Conservation (phyloP, 2,888 invertebrate genomes). For the Pristionchus arcanus region DNA sequence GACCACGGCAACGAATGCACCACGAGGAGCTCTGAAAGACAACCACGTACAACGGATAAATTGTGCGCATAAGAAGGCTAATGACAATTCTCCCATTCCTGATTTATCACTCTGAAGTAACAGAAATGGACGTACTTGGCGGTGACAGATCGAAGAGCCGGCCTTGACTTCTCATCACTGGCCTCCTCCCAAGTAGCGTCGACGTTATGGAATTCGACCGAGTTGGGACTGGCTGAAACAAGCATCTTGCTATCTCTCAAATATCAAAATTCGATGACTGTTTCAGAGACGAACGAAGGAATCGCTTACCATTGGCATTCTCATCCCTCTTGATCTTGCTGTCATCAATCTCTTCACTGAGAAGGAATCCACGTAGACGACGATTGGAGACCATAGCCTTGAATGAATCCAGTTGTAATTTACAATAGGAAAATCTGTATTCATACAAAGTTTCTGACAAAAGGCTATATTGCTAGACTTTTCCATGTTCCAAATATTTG, state of each 20-base stretch:
- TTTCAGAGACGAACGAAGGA: too few relatives aligned
- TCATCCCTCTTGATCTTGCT: neutral
- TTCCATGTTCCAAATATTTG: too few relatives aligned
- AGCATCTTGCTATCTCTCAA: neutral
- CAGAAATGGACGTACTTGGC: neutral
- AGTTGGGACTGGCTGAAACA: neutral
- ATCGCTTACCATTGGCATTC: neutral
- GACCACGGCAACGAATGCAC: slow-evolving; percentile 89
- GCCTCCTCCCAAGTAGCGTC: neutral
- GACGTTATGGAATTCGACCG: neutral
- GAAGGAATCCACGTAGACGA: slow-evolving; percentile 74
- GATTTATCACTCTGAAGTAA: too few relatives aligned
- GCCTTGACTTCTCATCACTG: neutral
- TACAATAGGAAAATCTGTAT: too few relatives aligned
- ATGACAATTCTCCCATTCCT: too few relatives aligned
- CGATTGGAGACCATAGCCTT: slow-evolving; percentile 76
- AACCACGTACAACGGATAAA: too few relatives aligned
- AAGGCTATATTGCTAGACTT: too few relatives aligned
- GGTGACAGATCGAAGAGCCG: neutral
- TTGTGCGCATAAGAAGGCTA: too few relatives aligned
- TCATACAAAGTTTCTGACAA: too few relatives aligned
- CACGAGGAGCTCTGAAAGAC: slow-evolving; percentile 84
- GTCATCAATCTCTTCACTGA: slow-evolving; percentile 74
- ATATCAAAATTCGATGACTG: too few relatives aligned
- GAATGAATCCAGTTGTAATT: too few relatives aligned